A percentile compares a stretch with the other conserved stretches of the same genome.
These are phyloP conservation scores for Scaptomyza caliginosa DNA, from an alignment of 2,888 invertebrate genomes.

Conservation along the genomic window DNA sequence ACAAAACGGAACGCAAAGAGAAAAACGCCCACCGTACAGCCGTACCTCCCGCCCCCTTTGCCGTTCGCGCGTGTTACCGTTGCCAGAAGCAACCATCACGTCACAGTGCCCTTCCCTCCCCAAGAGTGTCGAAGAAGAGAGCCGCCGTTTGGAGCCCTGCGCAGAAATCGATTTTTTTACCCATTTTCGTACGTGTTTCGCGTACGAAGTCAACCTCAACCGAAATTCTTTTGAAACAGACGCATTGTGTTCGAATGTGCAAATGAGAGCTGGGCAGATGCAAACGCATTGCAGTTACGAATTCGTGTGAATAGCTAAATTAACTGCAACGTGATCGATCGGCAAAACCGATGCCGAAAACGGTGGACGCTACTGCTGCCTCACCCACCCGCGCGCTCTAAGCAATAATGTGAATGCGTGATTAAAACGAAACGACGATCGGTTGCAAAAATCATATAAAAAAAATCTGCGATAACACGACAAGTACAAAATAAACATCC, in stretches of 20 bases:
- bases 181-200: slow-evolving; percentile 71
- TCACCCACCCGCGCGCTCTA: slow-evolving; percentile 31
- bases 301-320: slow-evolving; percentile 18
- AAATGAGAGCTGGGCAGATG: slow-evolving; percentile 27
- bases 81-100: slow-evolving; percentile 61
- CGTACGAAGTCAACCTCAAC: slow-evolving; percentile 43
- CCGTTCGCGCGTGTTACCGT: slow-evolving; percentile 43
- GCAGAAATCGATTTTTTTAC: slow-evolving; percentile 83
- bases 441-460: slow-evolving; percentile 14
- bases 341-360: slow-evolving; percentile 19
- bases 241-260: slow-evolving; percentile 32
- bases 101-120: slow-evolving; percentile 43
- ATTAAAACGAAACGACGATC: slow-evolving; percentile 40
- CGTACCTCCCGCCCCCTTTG: slow-evolving; percentile 30
- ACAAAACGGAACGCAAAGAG: slow-evolving; percentile 61
- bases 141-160: slow-evolving; percentile 72
- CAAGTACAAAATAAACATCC: slow-evolving; percentile 47
- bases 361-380: slow-evolving; percentile 24
- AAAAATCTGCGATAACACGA: slow-evolving; percentile 21
- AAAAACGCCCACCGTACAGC: slow-evolving; percentile 74
- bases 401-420: slow-evolving; percentile 17
- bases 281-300: slow-evolving; percentile 30
- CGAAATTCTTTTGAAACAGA: slow-evolving; percentile 56
- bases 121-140: slow-evolving; percentile 46
- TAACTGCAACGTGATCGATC: slow-evolving; percentile 46